These are phyloP conservation scores for Turritopsis dohrnii DNA, from an alignment of 30 jellyfish, hydroid and myxozoan species.

Conservation along the genomic window DNA sequence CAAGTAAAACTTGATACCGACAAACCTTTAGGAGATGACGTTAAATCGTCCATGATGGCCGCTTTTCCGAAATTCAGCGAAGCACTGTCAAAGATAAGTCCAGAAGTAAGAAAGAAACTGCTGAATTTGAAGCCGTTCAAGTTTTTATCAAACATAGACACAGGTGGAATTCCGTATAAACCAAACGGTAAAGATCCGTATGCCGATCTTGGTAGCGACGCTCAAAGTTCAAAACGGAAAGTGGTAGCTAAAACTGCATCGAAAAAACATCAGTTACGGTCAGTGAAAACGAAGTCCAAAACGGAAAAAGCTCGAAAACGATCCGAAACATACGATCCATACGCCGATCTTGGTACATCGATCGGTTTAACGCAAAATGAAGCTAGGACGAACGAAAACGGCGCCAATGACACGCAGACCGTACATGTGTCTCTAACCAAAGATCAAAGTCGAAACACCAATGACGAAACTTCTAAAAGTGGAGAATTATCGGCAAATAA, in stretches of 20 bases:
- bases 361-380: conserved; percentile 44
- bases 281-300: not conserved
- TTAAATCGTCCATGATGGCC: conserved; percentile 2
- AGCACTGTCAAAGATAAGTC: conserved; percentile 36
- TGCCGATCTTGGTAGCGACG: conserved; percentile 50
- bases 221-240: not conserved
- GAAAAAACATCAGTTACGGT: not conserved
- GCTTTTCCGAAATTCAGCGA: conserved; percentile 38
- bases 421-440: not conserved
- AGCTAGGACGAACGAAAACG: conserved; percentile 15
- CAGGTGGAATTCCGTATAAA: not conserved
- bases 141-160: conserved; percentile 23
- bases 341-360: conserved; percentile 82
- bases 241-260: not conserved
- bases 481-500: not conserved
- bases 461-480: not conserved
- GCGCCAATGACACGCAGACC: not conserved
- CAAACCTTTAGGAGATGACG: conserved; percentile 5
- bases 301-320: conserved; percentile 26
- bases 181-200: conserved; percentile 40
- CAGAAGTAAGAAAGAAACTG: conserved; percentile 27
- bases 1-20: not conserved
- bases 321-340: conserved; percentile 57
- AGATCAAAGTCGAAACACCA: not conserved
- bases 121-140: conserved; percentile 25